Percentiles rank a stretch among this genome's conserved stretches.
These are phyloP conservation scores for Scartelaos histophorus DNA, from an alignment of 2,113 vertebrate species.

Conservation along the genomic window DNA sequence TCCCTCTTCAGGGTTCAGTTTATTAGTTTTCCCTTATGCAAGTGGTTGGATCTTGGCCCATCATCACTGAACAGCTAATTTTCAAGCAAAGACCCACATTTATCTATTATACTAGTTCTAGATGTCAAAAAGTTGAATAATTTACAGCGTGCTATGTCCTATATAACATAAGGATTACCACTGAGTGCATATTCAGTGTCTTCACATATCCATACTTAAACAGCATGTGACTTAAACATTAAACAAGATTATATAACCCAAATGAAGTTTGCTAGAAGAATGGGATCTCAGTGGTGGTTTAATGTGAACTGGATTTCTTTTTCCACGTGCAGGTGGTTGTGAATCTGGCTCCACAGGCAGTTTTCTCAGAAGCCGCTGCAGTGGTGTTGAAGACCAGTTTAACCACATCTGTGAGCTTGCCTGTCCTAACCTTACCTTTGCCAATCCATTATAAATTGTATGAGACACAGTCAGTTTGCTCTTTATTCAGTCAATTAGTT, in stretches of 20 bases:
- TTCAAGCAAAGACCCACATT: slow-evolving; percentile 1
- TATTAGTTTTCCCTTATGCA: slow-evolving; percentile 6
- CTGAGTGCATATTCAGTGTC: not conserved
- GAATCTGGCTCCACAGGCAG: slow-evolving; percentile 45
- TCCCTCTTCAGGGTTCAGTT: not conserved
- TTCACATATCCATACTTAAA: not conserved
- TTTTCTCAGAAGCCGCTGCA: slow-evolving; percentile 56
- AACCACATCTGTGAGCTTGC: slow-evolving; percentile 25
- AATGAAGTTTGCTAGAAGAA: slow-evolving; percentile 1
- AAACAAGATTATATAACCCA: slow-evolving; percentile 15
- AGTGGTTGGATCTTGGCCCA: slow-evolving; percentile 1
- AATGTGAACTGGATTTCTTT: slow-evolving; percentile 23
- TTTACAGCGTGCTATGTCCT: not conserved
- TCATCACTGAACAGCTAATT: not conserved
- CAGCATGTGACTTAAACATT: not conserved
- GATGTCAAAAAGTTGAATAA: not conserved
- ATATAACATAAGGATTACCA: not conserved
- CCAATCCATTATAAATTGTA: not conserved
- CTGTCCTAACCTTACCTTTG: not conserved
- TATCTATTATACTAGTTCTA: no score
- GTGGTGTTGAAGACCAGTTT: slow-evolving; percentile 18
- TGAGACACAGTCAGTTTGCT: slow-evolving; percentile 10
- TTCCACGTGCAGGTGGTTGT: not conserved
- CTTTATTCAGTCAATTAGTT: slow-evolving; percentile 42
- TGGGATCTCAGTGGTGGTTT: not conserved